These are phyloP conservation scores for Stomatorhinus walkeri DNA, from an alignment of 2,797 vertebrate species.

Conservation along the genomic window DNA sequence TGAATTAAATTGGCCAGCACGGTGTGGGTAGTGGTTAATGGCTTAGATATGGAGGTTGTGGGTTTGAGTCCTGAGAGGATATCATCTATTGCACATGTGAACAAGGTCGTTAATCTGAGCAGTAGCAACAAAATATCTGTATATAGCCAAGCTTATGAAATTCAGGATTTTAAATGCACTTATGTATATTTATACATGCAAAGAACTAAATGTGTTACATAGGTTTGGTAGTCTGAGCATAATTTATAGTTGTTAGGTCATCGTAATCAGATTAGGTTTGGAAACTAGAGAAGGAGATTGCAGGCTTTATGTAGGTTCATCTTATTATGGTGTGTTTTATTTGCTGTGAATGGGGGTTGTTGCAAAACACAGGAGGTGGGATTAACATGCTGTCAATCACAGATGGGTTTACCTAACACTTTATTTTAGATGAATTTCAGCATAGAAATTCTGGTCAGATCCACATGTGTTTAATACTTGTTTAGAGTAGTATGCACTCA, in stretches of 20 bases:
- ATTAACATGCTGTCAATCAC: background rate
- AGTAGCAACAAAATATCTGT: background rate
- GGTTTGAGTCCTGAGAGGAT: background rate
- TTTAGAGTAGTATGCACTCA: background rate
- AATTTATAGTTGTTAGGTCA: background rate
- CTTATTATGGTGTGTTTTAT: background rate
- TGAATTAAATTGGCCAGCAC: background rate
- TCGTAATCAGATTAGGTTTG: background rate
- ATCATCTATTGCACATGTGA: background rate
- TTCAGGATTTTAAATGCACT: background rate
- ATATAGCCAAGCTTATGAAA: background rate
- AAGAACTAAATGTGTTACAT: background rate
- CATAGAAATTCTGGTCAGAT: background rate
- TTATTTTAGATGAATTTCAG: background rate
- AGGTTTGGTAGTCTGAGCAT: background rate
- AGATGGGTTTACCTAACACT: background rate
- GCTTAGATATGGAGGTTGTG: background rate
- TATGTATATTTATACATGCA: background rate
- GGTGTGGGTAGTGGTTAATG: background rate
- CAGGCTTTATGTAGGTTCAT: background rate
- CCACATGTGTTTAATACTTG: background rate
- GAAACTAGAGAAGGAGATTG: background rate
- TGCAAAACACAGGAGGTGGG: background rate
- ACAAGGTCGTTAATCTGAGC: background rate
- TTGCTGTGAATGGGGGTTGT: background rate